These are phyloP conservation scores for Coluber constrictor DNA, from an alignment of 2,797 vertebrate genomes.

Conservation along the genomic window DNA sequence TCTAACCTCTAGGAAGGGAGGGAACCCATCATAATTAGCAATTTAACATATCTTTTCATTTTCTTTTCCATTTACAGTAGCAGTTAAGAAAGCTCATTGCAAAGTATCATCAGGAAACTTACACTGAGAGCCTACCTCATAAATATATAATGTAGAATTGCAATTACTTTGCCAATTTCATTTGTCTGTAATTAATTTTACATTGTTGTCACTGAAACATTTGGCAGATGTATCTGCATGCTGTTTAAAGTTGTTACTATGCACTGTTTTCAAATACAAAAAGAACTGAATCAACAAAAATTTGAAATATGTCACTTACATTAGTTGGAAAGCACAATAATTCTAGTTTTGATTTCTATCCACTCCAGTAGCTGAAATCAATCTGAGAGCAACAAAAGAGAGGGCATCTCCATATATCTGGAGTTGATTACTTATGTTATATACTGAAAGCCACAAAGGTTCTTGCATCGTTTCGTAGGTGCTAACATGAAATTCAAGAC, in stretches of 20 bases:
- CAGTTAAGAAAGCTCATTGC: not conserved
- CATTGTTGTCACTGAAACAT: not conserved
- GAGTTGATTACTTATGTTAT: not conserved
- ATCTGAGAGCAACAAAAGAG: not conserved
- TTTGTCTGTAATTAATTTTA: constrained; percentile 1
- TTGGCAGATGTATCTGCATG: not conserved
- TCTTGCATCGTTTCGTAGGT: not conserved
- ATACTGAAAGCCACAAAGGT: not conserved
- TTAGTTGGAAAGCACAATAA: not conserved
- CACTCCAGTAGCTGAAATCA: not conserved
- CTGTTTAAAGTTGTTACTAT: not conserved
- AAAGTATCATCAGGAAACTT: not conserved
- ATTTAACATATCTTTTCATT: not conserved
- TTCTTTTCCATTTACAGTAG: not conserved
- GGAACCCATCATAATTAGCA: not conserved
- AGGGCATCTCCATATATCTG: not conserved
- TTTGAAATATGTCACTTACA: not conserved
- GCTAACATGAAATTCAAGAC: not conserved
- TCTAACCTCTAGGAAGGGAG: not conserved
- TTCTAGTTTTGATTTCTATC: not conserved
- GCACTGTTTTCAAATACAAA: not conserved
- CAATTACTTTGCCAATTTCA: not conserved
- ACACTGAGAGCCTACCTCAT: not conserved
- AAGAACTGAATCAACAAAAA: not conserved
- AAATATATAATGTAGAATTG: not conserved